These are phyloP conservation scores for Aotus griseimembra DNA, from an alignment of 2,797 vertebrate genomes.

Conservation along the genomic window DNA sequence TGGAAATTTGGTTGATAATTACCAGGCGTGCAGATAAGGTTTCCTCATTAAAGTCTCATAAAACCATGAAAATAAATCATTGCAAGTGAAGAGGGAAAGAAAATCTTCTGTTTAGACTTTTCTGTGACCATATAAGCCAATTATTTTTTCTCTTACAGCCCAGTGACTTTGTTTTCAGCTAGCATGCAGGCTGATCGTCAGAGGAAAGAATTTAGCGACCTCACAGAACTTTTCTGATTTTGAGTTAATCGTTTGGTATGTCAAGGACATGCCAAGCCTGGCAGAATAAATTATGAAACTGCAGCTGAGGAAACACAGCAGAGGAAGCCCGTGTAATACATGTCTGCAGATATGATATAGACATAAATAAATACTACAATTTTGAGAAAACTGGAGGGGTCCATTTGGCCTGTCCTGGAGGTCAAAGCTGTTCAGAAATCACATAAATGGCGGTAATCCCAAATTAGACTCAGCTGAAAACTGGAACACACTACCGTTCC, in stretches of 20 bases:
- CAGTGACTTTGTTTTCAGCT: conserved; percentile 38
- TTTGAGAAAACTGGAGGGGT: conserved; percentile 2
- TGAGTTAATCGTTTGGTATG: conserved; percentile 47
- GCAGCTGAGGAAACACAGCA: conserved; percentile 71
- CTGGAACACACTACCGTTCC: not conserved
- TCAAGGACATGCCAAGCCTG: conserved; percentile 29
- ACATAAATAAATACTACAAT: conserved; percentile 60
- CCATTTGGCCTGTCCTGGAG: conserved; percentile 8
- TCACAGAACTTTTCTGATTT: conserved; percentile 53
- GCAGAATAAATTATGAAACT: conserved; percentile 68
- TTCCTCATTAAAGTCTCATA: conserved; percentile 74
- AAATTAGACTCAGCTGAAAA: not conserved
- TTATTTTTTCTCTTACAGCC: conserved; percentile 48
- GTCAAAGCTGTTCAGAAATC: conserved; percentile 36
- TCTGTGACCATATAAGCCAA: conserved; percentile 55
- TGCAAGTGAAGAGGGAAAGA: conserved; percentile 62
- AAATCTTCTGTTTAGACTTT: conserved; percentile 79
- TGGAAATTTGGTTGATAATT: conserved; percentile 65
- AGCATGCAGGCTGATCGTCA: conserved; percentile 9
- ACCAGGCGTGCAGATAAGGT: conserved; percentile 50
- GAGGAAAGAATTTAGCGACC: conserved; percentile 44
- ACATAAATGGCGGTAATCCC: not conserved
- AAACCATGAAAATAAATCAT: conserved; percentile 59
- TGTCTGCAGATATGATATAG: conserved; percentile 45
- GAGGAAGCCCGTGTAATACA: conserved; percentile 26